A percentile compares a stretch with the other conserved stretches of the same genome.
Conservation (phyloP, 2,888 invertebrate species). For the Eupithecia abbreviata region DNA sequence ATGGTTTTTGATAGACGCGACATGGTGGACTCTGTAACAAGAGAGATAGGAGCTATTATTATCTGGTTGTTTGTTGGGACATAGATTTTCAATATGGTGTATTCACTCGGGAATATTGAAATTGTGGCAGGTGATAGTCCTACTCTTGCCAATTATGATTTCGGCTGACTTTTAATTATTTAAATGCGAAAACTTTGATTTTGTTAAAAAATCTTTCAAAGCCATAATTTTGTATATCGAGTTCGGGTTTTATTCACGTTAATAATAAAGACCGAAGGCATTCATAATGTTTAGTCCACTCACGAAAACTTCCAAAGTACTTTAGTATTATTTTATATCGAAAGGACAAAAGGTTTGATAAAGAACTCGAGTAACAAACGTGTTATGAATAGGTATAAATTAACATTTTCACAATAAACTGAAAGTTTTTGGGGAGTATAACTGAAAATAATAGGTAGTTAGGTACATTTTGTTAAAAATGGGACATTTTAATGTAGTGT, state of each 20-base stretch:
- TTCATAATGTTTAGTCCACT: neutral
- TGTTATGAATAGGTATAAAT: constrained; percentile 9
- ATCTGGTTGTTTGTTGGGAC: neutral
- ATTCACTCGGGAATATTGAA: neutral
- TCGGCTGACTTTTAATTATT: neutral
- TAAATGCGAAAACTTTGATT: neutral
- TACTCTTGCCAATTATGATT: neutral
- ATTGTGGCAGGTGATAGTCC: neutral
- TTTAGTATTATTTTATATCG: neutral
- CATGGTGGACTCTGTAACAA: constrained; percentile 71
- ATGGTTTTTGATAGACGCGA: constrained; percentile 52
- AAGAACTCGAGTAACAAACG: neutral
- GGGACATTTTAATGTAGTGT: neutral
- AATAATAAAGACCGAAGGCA: neutral
- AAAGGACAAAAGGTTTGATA: neutral
- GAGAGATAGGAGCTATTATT: constrained; percentile 5
- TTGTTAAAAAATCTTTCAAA: neutral
- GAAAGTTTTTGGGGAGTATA: neutral
- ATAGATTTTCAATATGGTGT: neutral
- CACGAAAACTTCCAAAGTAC: neutral
- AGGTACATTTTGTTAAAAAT: neutral
- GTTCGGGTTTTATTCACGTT: neutral
- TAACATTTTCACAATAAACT: neutral
- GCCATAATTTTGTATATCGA: neutral
- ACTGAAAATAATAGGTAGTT: neutral